These are phyloP conservation scores for Eublepharis macularius DNA, from an alignment of 2,113 vertebrate genomes.

Conservation along the genomic window DNA sequence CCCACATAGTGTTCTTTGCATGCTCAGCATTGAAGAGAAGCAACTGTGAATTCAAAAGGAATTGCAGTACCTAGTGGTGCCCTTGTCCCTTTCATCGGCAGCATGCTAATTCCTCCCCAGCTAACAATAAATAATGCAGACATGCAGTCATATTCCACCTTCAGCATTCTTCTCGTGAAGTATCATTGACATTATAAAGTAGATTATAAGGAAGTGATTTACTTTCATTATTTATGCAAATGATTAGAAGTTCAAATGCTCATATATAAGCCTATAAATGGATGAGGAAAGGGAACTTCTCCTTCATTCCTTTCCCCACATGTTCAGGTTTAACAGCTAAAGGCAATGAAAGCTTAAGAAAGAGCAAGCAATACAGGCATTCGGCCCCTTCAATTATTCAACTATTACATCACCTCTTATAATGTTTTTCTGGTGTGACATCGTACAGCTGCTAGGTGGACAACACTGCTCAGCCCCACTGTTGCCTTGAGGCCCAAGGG, in stretches of 20 bases:
- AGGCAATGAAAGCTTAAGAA: not conserved
- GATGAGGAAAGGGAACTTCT: not conserved
- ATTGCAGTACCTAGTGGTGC: not conserved
- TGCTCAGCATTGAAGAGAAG: not conserved
- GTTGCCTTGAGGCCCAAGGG: no score
- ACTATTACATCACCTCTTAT: not conserved
- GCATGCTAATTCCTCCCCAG: not conserved
- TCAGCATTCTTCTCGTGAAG: slow-evolving; percentile 6
- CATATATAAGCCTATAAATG: not conserved
- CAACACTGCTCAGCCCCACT: not conserved
- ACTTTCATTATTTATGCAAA: slow-evolving; percentile 20
- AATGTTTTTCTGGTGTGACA: not conserved
- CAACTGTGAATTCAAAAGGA: slow-evolving; percentile 6
- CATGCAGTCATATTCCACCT: not conserved
- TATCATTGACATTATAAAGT: slow-evolving; percentile 20
- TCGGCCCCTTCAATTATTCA: not conserved
- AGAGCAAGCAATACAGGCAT: not conserved
- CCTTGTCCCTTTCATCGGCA: slow-evolving; percentile 2
- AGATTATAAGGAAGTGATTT: slow-evolving; percentile 7
- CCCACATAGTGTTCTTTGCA: not conserved
- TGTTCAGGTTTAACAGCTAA: not conserved
- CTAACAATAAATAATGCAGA: slow-evolving; percentile 13
- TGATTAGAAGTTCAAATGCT: slow-evolving; percentile 4
- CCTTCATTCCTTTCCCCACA: not conserved
- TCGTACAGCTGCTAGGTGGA: no score